Evolutionary conservation across 2,113 vertebrate species (phyloP), one percentile per base, ranked within the genome.

Genomic region (Saccopteryx leptura): DNA sequence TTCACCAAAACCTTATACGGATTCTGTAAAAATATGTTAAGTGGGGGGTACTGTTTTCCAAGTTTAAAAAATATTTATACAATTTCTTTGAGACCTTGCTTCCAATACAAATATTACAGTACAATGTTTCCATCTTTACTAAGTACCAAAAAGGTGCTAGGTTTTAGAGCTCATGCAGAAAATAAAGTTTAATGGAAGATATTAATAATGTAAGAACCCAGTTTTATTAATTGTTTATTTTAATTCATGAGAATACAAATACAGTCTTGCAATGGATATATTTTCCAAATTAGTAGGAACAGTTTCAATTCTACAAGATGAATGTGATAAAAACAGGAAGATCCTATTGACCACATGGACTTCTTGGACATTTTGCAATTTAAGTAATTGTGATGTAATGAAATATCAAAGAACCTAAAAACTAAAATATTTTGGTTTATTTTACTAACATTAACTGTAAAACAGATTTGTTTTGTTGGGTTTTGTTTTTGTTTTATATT

Each of bases 401-500:
- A 69, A 90, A 96, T 54, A 72, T 78, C 88, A 78, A 88, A 96
- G 50, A 95, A 33, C 10, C 23, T 97, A 76, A 63, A 63, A 74
- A 75, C n/a, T 31, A 88, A 92, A 93, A 96, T 5, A 18, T 18
- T 18, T 39, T 52, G 54, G 60, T 74, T 96, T 91, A 72, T 92
- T 87, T 93, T 84, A 84, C 23, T 48, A 15, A 94, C 28, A 71
- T 94, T 75, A 83, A n/a, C 69, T 95, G 60, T 69, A 54, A 96
- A 89, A 91, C 69, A 91, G 52, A 89, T 91, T 88, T 84, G 33
- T 46, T 82, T 48, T 85, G 33, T 88, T 85, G 26, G 14, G 61
- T 48, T 91, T 93, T 68, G 31, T 56, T 96, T 96, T 89, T 94
- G 74, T 92, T 96, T 96, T 71, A 66, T 88, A 96, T 91, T 93